Base-by-base conservation (phyloP, 1,140 invertebrate genomes). In the Drosophila orosa region DNA sequence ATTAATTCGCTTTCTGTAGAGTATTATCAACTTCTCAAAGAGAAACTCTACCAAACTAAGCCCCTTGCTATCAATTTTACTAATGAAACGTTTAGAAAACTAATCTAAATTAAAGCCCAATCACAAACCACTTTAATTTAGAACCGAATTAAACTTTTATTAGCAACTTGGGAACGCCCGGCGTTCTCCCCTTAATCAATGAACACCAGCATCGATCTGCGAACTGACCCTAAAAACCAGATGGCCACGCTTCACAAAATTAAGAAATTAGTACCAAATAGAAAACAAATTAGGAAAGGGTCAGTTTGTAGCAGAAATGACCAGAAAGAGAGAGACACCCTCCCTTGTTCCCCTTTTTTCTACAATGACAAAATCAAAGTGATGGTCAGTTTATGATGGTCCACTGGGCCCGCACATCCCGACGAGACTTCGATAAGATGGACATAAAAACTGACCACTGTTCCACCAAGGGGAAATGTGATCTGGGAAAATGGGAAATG, bases 211-310 rank as follows among this genome's bases (percentile, higher is more conserved):
- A 83, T 83, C 59, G 59, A 78, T 52, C 47, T 44, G 52, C 42
- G 52, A 27, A 69, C 40, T 57, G 67, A 71, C 67, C 80, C 80
- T 75, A 58, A 57, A 57, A 59, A 50, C 58, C 71, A 52, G 48
- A 47, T 50, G 79, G 74, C 45, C 37, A 60, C 37, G 56, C 80
- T 63, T 60, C 65, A 56, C 39, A 42, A 87, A 87, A 87, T 89
- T 80, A 87, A 87, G 83, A 87, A 87, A 87, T 87, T 87, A 87
- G 83, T 87, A 74, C 72, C 76, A 89, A 87, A 87, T 87, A 74
- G 83, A 87, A 89, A 89, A 89, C 80, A 89, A 87, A 87, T 87
- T 87, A 89, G 84, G 80, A 89, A 83, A 87, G 83, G 83, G 83
- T 86, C 80, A 55, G 48, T 65, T 75, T 59, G 60, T 24, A 10